Evolutionary conservation across 2,888 invertebrate genomes (phyloP), one percentile per base, ranked within the genome.

Genomic region (Aspidapion aeneum): DNA sequence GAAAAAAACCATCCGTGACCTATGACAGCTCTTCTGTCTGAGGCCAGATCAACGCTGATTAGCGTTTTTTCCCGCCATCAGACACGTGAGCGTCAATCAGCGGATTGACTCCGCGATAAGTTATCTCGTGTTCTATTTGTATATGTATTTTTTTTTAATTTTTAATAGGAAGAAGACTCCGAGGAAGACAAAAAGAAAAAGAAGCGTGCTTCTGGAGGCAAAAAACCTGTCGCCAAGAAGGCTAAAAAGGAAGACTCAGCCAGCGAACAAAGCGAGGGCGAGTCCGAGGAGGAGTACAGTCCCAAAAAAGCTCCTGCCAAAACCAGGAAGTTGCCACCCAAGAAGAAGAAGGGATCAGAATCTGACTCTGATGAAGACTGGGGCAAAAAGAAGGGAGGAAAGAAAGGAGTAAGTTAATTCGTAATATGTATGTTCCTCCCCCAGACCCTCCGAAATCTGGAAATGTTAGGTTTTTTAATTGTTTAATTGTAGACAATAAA

Each of bases 291-390:
- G 67, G 85, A 86, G 66, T 86, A 86, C 72, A 84, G 84, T 57
- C 86, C 86, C 16, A 86, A 86, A 72, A 85, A 85, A 73, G 80
- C 82, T 52, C 80, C 84, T 50, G 80, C 82, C 63, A 86, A 86
- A 73, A 77, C 79, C 1, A 76, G 80, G 58, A 86, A 87, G 70
- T 80, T 82, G 16, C 78, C 80, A 61, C 81, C 81, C 72, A 87
- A 83, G 81, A 88, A 86, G 82, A 88, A 86, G 83, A 86, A 85
- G 80, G 87, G 86, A 1, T 86, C 87, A 1, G 87, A 87, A 66
- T 85, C 85, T 21, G 89, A 88, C 69, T 87, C 86, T 19, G 89
- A 89, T 74, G 87, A 86, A 70, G 87, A 89, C 70, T 86, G 89
- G 87, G 84, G 82, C 19, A 87, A 87, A 76, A 83, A 83, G 69